Percentiles rank a stretch among this genome's conserved stretches.
These are phyloP conservation scores for Enteromius radiatus DNA, from an alignment of 2,797 vertebrate species.

Conservation along the genomic window DNA sequence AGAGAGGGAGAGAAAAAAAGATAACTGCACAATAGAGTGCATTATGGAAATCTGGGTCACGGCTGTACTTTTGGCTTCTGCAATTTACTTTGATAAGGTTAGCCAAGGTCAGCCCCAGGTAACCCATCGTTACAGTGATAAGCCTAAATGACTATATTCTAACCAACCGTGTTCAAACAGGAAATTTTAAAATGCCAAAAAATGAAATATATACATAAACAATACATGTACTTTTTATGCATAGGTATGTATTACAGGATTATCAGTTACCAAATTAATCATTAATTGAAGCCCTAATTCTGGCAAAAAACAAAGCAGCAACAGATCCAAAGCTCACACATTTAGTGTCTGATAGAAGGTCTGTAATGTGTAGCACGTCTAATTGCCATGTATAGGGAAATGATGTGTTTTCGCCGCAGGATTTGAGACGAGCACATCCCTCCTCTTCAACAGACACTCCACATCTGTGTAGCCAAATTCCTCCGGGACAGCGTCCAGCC, in stretches of 20 bases:
- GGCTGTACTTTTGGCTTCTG: not conserved
- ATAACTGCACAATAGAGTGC: not conserved
- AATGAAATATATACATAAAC: not conserved
- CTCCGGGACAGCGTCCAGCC: slow-evolving; percentile 38
- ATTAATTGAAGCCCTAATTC: slow-evolving; percentile 18
- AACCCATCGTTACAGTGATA: not conserved
- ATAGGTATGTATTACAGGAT: not conserved
- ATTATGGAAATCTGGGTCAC: not conserved
- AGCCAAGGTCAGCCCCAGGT: not conserved
- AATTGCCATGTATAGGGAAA: slow-evolving; percentile 34
- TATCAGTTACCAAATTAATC: slow-evolving; percentile 21
- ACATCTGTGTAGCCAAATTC: slow-evolving; percentile 52
- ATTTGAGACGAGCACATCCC: slow-evolving; percentile 7
- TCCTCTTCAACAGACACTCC: slow-evolving; percentile 37
- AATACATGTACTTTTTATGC: not conserved
- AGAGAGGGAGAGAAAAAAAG: not conserved
- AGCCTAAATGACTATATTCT: not conserved
- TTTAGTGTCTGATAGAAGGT: slow-evolving; percentile 26
- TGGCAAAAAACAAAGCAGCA: not conserved
- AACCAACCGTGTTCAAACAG: not conserved
- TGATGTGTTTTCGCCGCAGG: not conserved
- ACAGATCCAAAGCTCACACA: slow-evolving; percentile 3
- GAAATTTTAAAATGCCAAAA: not conserved
- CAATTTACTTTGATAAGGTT: not conserved
- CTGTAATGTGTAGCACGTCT: slow-evolving; percentile 32